Base-by-base conservation (phyloP, 1,140 invertebrate species). In the Tetragonula clypearis region DNA sequence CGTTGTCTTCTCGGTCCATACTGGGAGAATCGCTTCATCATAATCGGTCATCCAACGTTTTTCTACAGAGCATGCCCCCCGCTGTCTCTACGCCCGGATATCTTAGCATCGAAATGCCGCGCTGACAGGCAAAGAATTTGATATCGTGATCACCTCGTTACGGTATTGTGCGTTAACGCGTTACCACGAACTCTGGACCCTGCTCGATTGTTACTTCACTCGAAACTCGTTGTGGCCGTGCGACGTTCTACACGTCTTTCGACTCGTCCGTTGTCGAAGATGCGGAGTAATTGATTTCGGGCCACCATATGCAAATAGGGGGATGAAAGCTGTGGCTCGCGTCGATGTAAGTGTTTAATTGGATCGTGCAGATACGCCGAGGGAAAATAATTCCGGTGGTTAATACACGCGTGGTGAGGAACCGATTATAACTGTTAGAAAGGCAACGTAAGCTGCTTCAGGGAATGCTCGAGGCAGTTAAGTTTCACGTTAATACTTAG, bases 121-220 rank as follows among this genome's bases (percentile, higher is more conserved):
- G 94, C 93, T 94, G 94, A 95, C 94, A 94, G 93, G 90, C 87
- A 87, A 92, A 94, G 94, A 95, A 95, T 95, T 94, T 93, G 94
- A 95, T 95, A 95, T 94, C 94, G 91, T 93, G 94, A 94, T 95
- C 94, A 95, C 92, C 92, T 93, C 92, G 92, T 93, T 92, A 91
- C 91, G 89, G 90, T 90, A 93, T 93, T 94, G 88, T 92, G 90
- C 91, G 89, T 92, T 92, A 93, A 91, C 89, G 91, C 90, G 87
- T 86, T 92, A 72, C 89, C 79, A 81, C 75, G 71, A 73, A 53
- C 82, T 84, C 87, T 82, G 85, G 35, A 23, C 85, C 90, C 86
- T 92, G 60, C 66, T n/a, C 84, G 68, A 71, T 65, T 68, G 66
- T 78, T 69, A 15, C 68, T 65, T 79, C 72, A 17, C 60, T 66